A percentile compares a stretch with the other conserved stretches of the same genome.
These are phyloP conservation scores for Ursus arctos DNA, from an alignment of 2,113 vertebrate genomes.

Conservation along the genomic window DNA sequence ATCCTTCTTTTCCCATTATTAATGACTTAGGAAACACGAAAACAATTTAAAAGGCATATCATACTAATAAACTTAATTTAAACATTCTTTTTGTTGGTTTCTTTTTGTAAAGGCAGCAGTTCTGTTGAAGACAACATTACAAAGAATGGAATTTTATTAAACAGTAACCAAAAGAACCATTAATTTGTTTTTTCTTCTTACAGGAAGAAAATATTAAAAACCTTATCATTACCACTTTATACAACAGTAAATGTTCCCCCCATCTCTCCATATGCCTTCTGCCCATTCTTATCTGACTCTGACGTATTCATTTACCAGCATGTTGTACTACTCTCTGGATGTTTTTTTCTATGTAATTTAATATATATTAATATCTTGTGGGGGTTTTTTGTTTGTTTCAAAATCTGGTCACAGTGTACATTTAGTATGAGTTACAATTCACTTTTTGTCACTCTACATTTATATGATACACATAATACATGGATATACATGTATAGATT, in stretches of 20 bases:
- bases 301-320: not conserved
- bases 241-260: not conserved
- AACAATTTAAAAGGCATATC: not conserved
- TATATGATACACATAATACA: not conserved
- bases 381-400: not conserved
- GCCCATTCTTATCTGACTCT: not conserved
- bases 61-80: not conserved
- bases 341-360: not conserved
- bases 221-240: not conserved
- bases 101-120: not conserved
- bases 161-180: not conserved
- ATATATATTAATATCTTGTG: not conserved
- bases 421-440: not conserved
- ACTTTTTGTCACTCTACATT: not conserved
- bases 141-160: not conserved
- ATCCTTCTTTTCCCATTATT: not conserved
- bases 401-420: not conserved
- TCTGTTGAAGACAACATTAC: not conserved
- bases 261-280: not conserved
- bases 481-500: not conserved
- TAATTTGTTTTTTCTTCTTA: not conserved
- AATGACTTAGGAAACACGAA: not conserved
- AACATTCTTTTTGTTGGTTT: not conserved
- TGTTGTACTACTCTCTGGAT: not conserved
- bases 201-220: not conserved